Conservation (phyloP, 2,888 invertebrate genomes). For the Prostheceraeus crozeri region DNA sequence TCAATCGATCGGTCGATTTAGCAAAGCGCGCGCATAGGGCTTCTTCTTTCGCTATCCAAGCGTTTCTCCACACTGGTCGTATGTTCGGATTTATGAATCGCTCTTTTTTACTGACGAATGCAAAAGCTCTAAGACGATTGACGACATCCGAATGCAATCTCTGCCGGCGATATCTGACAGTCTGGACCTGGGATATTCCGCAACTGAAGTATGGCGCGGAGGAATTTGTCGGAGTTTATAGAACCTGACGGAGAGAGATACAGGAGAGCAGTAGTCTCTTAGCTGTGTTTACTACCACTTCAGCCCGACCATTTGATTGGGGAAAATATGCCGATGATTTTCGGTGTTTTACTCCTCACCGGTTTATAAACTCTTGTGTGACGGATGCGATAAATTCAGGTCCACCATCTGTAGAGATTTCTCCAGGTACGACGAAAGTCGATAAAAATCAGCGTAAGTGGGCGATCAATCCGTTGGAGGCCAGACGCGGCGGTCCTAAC, state of each 20-base stretch:
- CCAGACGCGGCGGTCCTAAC: too few species aligned
- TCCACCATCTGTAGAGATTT: too few species aligned
- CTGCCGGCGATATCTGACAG: constrained; percentile 42
- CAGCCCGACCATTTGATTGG: constrained; percentile 41
- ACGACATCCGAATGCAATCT: constrained; percentile 40
- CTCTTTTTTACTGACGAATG: constrained; percentile 6
- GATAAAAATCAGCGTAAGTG: too few species aligned
- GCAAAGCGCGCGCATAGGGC: constrained; percentile 15
- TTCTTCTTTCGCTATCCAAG: constrained; percentile 20
- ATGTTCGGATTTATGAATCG: constrained; percentile 22
- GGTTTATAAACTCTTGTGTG: too few species aligned
- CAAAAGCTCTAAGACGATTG: constrained; percentile 20
- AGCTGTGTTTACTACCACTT: constrained; percentile 42
- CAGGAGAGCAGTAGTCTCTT: constrained; percentile 42
- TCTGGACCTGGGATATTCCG: constrained; percentile 41
- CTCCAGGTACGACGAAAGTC: too few species aligned
- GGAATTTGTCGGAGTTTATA: constrained; percentile 39
- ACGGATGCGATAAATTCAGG: too few species aligned
- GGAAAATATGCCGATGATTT: too few species aligned
- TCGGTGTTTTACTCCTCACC: too few species aligned
- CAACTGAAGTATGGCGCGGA: constrained; percentile 41
- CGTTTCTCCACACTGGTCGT: constrained; percentile 19
- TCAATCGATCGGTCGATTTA: too few species aligned
- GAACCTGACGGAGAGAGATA: constrained; percentile 38
- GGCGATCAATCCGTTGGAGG: too few species aligned